A percentile compares a stretch with the other conserved stretches of the same genome.
These are phyloP conservation scores for Bilobella aurantiaca DNA, from an alignment of 1,140 invertebrate species.

Conservation along the genomic window DNA sequence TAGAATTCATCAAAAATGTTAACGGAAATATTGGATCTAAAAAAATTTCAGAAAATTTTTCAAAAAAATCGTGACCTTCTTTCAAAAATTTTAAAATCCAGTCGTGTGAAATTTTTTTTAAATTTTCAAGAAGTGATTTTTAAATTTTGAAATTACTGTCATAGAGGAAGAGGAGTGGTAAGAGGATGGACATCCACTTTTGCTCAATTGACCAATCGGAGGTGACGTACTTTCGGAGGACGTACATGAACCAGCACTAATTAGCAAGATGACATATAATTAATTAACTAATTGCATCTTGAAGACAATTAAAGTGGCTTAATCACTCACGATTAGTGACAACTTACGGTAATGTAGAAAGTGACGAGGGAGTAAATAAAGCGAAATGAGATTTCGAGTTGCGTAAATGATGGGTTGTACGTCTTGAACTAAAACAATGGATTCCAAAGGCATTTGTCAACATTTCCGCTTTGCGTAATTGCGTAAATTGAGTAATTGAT, in stretches of 20 bases:
- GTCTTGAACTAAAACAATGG: conserved; percentile 75
- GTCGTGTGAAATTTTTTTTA: too few relatives aligned
- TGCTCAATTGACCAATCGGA: conserved; percentile 96
- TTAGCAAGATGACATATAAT: background rate
- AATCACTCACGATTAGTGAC: too few relatives aligned
- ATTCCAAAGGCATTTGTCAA: too few relatives aligned
- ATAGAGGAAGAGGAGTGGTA: conserved; percentile 81
- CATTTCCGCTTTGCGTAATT: too few relatives aligned
- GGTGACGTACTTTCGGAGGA: conserved; percentile 72
- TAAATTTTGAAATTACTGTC: conserved; percentile 58
- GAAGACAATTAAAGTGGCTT: too few relatives aligned
- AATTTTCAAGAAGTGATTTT: background rate
- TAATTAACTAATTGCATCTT: background rate
- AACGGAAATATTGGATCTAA: conserved; percentile 88
- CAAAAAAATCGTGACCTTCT: too few relatives aligned
- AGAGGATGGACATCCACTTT: conserved; percentile 82
- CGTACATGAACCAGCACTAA: conserved; percentile 85
- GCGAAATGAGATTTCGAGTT: conserved; percentile 93
- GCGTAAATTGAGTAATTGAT: too few relatives aligned
- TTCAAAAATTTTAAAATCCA: too few relatives aligned
- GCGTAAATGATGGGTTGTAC: conserved; percentile 88
- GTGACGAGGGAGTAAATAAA: conserved; percentile 81
- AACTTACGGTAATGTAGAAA: conserved; percentile 76
- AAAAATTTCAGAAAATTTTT: conserved; percentile 14
- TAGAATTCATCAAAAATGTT: conserved; percentile 77